Conservation (phyloP, 2,797 vertebrate species). For the Mallotus villosus region DNA sequence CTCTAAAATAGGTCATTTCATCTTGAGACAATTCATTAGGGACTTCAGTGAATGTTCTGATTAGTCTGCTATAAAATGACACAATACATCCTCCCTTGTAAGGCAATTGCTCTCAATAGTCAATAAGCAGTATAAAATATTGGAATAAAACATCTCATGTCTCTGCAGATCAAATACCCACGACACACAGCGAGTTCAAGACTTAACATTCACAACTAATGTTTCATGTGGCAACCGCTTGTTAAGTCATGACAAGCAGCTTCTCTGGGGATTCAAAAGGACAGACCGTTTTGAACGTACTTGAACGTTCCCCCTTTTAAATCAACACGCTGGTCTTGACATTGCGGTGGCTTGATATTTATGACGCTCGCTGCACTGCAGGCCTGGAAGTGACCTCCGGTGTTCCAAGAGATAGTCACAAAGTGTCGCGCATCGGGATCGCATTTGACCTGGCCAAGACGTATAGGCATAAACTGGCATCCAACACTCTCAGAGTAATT, state of each 20-base stretch:
- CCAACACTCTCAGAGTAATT: slow-evolving; percentile 47
- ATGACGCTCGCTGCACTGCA: slow-evolving; percentile 4
- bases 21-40: slow-evolving; percentile 66
- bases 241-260: not conserved
- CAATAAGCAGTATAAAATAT: slow-evolving; percentile 27
- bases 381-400: slow-evolving; percentile 43
- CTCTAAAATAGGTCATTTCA: slow-evolving; percentile 67
- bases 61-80: slow-evolving; percentile 58
- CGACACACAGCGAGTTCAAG: not conserved
- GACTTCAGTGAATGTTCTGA: slow-evolving; percentile 61
- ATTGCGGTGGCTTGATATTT: slow-evolving; percentile 14
- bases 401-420: slow-evolving; percentile 49
- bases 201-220: not conserved
- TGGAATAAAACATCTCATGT: not conserved
- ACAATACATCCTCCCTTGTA: slow-evolving; percentile 33
- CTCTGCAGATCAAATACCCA: not conserved
- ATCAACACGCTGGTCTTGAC: slow-evolving; percentile 7
- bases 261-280: not conserved
- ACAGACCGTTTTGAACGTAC: not conserved
- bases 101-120: slow-evolving; percentile 29
- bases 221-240: not conserved
- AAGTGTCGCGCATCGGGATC: slow-evolving; percentile 1
- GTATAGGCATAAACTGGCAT: not conserved
- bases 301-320: not conserved
- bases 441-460: not conserved